Percentiles rank a stretch among this genome's conserved stretches.
phyloP scores from a whole-genome alignment of 2,888 invertebrate species.

The Diarsia mendica region DNA sequence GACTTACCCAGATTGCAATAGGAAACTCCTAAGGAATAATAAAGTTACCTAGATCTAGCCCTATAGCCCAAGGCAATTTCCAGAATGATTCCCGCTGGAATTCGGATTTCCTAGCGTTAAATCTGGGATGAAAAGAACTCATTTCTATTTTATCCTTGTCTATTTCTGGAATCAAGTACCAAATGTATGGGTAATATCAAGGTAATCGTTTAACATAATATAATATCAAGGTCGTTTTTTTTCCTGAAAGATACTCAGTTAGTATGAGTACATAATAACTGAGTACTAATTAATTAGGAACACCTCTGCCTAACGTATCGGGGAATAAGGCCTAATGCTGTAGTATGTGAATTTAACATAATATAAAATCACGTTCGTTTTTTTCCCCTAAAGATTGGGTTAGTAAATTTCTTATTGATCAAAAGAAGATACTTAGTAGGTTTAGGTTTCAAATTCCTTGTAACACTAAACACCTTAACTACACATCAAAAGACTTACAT shows the following conservation, averaged over 20 bases:
- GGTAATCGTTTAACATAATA: background rate
- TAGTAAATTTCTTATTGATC: background rate
- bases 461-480: background rate
- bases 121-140: conserved; percentile 25
- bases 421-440: background rate
- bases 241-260: too few species aligned
- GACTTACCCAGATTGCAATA: background rate
- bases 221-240: too few species aligned
- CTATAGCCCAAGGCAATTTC: conserved; percentile 39
- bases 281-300: too few species aligned
- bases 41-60: conserved; percentile 17
- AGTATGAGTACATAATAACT: too few species aligned
- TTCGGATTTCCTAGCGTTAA: conserved; percentile 24
- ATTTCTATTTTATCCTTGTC: conserved; percentile 18
- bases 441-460: background rate
- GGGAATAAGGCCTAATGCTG: too few species aligned
- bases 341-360: too few species aligned
- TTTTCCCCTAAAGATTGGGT: background rate
- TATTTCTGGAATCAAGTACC: conserved; percentile 18
- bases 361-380: background rate
- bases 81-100: conserved; percentile 24
- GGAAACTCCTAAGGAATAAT: conserved; percentile 4
- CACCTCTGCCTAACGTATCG: too few species aligned
- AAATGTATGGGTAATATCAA: too few species aligned
- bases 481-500: conserved; percentile 16